A percentile compares a stretch with the other conserved stretches of the same genome.
These are phyloP conservation scores for Cephus sareptanus DNA, from an alignment of 2,888 invertebrate genomes.

Conservation along the genomic window DNA sequence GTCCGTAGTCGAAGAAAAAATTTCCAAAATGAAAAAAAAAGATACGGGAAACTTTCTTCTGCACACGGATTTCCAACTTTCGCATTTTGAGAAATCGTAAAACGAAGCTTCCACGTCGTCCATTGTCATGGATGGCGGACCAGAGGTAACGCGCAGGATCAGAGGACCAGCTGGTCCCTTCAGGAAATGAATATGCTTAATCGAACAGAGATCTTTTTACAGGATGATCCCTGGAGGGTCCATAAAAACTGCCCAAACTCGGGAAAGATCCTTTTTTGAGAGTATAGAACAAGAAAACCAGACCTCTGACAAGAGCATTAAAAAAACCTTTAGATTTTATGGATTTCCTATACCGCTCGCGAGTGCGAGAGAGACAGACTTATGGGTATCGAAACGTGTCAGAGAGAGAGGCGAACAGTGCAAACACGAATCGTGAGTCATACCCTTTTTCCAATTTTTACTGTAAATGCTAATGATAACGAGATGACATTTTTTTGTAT, in stretches of 20 bases:
- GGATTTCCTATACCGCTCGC: background rate
- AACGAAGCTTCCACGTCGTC: background rate
- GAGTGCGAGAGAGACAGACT: background rate
- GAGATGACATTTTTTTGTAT: background rate
- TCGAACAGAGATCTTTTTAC: background rate
- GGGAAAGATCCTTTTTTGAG: background rate
- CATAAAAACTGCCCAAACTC: background rate
- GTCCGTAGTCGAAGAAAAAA: background rate
- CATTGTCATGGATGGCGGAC: background rate
- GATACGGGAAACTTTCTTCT: background rate
- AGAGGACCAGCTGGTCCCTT: background rate
- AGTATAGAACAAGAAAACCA: background rate
- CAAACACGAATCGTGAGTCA: background rate
- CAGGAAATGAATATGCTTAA: background rate
- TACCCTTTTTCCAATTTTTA: background rate
- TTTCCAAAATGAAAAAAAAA: background rate
- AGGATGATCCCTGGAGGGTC: background rate
- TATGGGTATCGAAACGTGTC: background rate
- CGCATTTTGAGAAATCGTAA: background rate
- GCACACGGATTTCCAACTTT: background rate
- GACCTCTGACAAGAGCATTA: background rate
- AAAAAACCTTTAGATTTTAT: background rate
- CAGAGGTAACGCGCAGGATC: background rate
- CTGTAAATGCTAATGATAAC: background rate
- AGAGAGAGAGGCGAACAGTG: background rate